Evolutionary conservation across 2,797 vertebrate species (phyloP), one percentile per base, ranked within the genome.

Genomic region (Neosalanx taihuensis): DNA sequence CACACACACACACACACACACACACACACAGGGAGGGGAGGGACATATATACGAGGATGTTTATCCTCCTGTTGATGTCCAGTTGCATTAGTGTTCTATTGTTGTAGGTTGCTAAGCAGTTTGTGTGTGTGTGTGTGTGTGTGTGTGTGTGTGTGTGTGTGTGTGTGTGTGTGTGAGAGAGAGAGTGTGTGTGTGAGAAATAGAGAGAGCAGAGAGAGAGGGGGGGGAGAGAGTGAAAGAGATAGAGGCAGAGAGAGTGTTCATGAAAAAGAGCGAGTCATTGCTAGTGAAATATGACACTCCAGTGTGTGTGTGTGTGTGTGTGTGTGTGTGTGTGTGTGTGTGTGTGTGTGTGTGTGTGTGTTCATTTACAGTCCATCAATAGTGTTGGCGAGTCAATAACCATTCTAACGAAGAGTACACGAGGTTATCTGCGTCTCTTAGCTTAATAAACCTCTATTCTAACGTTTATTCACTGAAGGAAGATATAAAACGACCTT

Each of bases 221-320:
- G 23, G 23, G 23, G 23, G 23, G 23, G 23, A n/a, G 59, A 61
- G 7, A 61, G 26, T 13, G 59, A 62, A 29, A 62, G 60, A 62
- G 60, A 63, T 4, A 63, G 6, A 17, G 12, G 30, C 13, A 5
- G 18, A 63, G 60, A 62, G 61, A 33, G 61, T 9, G 26, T 26
- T 23, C 10, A 60, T 12, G 9, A 29, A 60, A 29, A 60, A 29
- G 15, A 29, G 61, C 30, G 5, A 63, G 17, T 63, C 30, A 33
- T 63, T 59, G 51, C 58, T 60, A 63, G 4, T 63, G 30, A 33
- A 63, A 63, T 31, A 63, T 63, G 30, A 63, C 10, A 17, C 30
- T n/a, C 26, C 15, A 18, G 13, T n/a, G 61, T 35, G 30, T 35
- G 9, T 41, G 41, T 59, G n/a, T 26, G 6, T 58, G 1, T 12